Evolutionary conservation across 2,797 vertebrate species (phyloP).

Genomic region (Scolopax bukidnonensis): DNA sequence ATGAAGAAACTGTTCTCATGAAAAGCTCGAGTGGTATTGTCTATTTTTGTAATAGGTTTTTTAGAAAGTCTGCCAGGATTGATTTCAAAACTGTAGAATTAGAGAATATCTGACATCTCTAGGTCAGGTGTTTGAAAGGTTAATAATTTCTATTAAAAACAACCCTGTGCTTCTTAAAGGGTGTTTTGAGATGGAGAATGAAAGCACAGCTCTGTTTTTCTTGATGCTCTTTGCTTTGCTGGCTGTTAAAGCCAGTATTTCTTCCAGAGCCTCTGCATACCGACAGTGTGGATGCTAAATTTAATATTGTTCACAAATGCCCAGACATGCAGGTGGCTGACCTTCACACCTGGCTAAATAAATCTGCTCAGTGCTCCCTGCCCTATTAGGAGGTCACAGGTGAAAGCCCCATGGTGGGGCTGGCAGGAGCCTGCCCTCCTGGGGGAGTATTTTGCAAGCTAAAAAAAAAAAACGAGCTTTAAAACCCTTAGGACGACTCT

Average conservation of each 20-base stretch:
- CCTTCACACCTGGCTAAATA: not conserved
- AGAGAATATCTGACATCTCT: not conserved
- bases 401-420: not conserved
- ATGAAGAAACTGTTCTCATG: not conserved
- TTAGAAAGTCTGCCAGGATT: not conserved
- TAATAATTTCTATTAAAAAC: conserved; percentile 9
- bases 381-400: not conserved
- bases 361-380: not conserved
- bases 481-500: not conserved
- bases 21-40: not conserved
- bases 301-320: not conserved
- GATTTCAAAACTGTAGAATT: not conserved
- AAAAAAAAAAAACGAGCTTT: not conserved
- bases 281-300: not conserved
- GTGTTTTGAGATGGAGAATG: not conserved
- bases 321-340: not conserved
- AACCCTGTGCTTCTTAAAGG: not conserved
- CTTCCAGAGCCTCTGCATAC: not conserved
- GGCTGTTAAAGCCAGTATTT: not conserved
- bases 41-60: not conserved
- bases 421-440: not conserved
- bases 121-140: not conserved
- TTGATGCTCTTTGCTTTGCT: not conserved
- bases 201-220: not conserved
- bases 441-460: not conserved